Evolutionary conservation across 1,140 invertebrate genomes (phyloP).

Genomic region (Oedothorax gibbosus): DNA sequence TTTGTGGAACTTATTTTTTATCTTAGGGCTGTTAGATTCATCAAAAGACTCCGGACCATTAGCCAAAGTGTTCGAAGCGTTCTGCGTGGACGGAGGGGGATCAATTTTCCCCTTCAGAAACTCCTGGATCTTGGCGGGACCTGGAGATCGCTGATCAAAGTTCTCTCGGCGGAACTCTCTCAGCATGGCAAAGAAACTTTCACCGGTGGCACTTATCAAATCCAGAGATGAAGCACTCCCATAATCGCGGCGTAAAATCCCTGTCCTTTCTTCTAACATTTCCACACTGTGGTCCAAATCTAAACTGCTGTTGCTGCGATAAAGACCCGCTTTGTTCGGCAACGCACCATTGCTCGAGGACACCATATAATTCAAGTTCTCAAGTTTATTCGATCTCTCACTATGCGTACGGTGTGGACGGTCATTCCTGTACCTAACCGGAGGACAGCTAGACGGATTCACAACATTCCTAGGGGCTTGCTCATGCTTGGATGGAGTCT

Average conservation of each 20-base stretch:
- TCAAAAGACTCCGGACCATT: constrained; percentile 66
- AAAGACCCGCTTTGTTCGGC: constrained; percentile 45
- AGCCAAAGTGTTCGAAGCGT: constrained; percentile 67
- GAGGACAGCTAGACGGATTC: constrained; percentile 18
- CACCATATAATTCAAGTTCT: constrained; percentile 44
- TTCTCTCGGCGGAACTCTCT: constrained; percentile 73
- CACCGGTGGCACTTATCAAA: constrained; percentile 72
- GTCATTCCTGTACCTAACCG: constrained; percentile 33
- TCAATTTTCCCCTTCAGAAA: constrained; percentile 72
- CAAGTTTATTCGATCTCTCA: constrained; percentile 56
- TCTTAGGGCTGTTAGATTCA: constrained; percentile 77
- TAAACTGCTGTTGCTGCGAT: constrained; percentile 78
- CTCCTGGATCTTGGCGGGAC: constrained; percentile 73
- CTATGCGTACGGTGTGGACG: constrained; percentile 62
- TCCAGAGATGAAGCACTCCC: constrained; percentile 78
- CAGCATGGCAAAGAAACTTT: constrained; percentile 84
- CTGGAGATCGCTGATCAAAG: constrained; percentile 76
- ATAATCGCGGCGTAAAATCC: constrained; percentile 71
- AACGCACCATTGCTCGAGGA: constrained; percentile 37
- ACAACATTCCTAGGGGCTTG: constrained; percentile 22
- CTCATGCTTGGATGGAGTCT: constrained; percentile 39
- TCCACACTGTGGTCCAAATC: constrained; percentile 74
- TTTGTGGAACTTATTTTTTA: constrained; percentile 78
- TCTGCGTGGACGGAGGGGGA: constrained; percentile 63
- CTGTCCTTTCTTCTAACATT: constrained; percentile 45